phyloP scores from a whole-genome alignment of 2,113 vertebrate species.

The Illadopsis cleaveri region DNA sequence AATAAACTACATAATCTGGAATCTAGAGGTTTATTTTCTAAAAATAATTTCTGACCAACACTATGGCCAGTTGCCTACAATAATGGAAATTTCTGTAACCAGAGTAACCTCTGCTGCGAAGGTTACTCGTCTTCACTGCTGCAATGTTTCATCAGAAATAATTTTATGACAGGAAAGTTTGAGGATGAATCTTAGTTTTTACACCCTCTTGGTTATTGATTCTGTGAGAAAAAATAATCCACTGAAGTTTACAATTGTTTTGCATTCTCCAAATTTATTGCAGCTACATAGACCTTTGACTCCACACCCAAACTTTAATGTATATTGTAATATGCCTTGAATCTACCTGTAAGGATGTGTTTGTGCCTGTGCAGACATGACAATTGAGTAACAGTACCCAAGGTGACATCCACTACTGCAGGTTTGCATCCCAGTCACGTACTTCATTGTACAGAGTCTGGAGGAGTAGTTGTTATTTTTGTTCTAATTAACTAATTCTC shows the following conservation, averaged over 20 bases:
- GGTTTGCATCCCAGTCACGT: not conserved
- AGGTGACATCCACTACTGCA: not conserved
- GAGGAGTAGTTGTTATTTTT: not conserved
- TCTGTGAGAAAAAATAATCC: not conserved
- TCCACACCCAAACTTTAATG: not conserved
- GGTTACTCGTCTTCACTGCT: not conserved
- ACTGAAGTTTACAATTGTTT: not conserved
- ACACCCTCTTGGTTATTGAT: not conserved
- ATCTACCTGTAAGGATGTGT: not conserved
- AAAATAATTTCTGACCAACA: not conserved
- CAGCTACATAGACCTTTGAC: not conserved
- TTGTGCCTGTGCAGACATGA: not conserved
- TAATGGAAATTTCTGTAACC: not conserved
- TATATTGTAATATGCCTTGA: not conserved
- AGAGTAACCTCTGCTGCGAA: not conserved
- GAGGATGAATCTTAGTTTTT: not conserved
- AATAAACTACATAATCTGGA: not conserved
- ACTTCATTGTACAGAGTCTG: not conserved
- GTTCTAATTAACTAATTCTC: not conserved
- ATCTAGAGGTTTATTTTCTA: not conserved
- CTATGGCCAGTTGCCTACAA: not conserved
- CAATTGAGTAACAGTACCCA: not conserved
- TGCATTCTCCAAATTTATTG: not conserved
- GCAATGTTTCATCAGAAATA: not conserved
- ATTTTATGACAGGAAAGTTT: not conserved